Percentiles rank a stretch among this genome's conserved stretches.
These are phyloP conservation scores for Saccopteryx bilineata DNA, from an alignment of 2,113 vertebrate genomes.

Conservation along the genomic window DNA sequence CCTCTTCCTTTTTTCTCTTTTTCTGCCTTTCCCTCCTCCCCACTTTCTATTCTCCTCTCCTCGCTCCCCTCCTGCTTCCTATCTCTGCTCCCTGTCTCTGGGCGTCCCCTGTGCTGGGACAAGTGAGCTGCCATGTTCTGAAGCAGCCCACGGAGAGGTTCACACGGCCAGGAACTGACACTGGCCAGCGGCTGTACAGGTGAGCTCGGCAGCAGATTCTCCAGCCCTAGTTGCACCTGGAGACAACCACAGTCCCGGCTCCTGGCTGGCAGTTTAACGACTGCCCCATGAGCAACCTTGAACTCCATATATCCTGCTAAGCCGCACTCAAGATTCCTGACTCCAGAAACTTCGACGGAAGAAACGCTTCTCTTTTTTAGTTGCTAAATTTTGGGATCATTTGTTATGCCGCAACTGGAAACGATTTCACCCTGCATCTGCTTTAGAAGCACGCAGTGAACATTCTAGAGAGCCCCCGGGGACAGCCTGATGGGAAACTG, in stretches of 20 bases:
- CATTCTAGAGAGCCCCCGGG: neutral
- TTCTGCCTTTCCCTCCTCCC: neutral
- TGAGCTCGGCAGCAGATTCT: neutral
- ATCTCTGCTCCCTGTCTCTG: neutral
- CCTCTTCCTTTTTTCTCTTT: neutral
- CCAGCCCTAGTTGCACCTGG: neutral
- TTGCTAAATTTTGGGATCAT: neutral
- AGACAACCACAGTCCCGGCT: neutral
- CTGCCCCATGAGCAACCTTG: neutral
- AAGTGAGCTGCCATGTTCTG: neutral
- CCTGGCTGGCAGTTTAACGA: neutral
- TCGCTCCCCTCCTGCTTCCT: accelerated
- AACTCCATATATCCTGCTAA: neutral
- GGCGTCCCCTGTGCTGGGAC: neutral
- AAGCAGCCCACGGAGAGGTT: neutral
- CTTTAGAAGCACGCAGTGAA: neutral
- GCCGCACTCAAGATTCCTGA: neutral
- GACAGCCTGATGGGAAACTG: neutral
- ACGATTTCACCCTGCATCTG: neutral
- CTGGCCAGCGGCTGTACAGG: neutral
- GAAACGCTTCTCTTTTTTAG: neutral
- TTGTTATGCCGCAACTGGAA: neutral
- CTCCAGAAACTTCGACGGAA: neutral
- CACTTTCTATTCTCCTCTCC: neutral
- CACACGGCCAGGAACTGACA: neutral